Conservation (phyloP, 2,797 vertebrate species). For the Aselliscus stoliczkanus region DNA sequence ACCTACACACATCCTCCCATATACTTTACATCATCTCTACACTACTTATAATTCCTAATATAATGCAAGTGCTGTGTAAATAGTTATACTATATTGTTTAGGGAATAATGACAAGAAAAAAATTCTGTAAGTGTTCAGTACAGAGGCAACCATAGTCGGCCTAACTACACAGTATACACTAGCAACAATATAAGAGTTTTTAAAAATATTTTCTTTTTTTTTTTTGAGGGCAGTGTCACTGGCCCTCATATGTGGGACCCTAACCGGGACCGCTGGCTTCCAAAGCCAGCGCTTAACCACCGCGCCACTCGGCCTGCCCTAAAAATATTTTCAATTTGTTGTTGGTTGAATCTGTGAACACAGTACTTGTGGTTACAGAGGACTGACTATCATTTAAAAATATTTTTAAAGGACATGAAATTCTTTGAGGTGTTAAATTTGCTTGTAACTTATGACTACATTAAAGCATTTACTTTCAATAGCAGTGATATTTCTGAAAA, state of each 20-base stretch:
- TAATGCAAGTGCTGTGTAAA: neutral
- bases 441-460: neutral
- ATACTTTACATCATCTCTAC: neutral
- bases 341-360: neutral
- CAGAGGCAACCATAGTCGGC: neutral
- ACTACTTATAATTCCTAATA: neutral
- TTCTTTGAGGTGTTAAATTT: constrained; percentile 28
- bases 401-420: neutral
- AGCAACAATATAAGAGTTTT: neutral
- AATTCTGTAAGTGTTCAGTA: neutral
- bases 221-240: no score
- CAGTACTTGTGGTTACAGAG: neutral
- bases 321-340: neutral
- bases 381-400: neutral
- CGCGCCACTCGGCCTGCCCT: no score
- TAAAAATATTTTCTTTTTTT: neutral
- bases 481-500: neutral
- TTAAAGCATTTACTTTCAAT: neutral
- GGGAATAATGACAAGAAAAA: neutral
- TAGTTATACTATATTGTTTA: neutral
- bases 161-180: neutral
- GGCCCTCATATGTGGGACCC: no score
- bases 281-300: no score
- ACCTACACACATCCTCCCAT: neutral
- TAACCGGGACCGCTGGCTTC: no score